phyloP scores from a whole-genome alignment of 2,113 vertebrate genomes.

The Tautogolabrus adspersus region DNA sequence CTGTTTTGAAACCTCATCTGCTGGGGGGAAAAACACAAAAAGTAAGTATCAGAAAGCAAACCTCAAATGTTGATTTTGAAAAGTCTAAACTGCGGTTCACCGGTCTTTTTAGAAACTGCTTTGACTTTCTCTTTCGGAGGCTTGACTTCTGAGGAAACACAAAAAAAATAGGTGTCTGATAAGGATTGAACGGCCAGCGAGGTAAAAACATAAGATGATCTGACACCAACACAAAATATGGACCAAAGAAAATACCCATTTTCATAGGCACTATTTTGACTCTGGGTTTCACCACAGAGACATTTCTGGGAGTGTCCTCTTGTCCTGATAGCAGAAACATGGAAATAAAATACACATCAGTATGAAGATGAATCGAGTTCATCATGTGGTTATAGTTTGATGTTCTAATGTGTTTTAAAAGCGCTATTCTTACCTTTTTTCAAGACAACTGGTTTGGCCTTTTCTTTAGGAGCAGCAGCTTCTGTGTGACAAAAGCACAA shows the following conservation, averaged over 20 bases:
- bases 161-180: not conserved
- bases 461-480: constrained; percentile 54
- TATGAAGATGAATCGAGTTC: not conserved
- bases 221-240: not conserved
- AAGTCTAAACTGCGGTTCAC: constrained; percentile 4
- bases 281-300: constrained; percentile 50
- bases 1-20: constrained; percentile 46
- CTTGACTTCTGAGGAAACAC: constrained; percentile 31
- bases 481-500: constrained; percentile 43
- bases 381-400: not conserved
- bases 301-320: constrained; percentile 43
- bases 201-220: no score
- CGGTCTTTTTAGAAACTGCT: constrained; percentile 31
- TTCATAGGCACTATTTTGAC: constrained; percentile 65
- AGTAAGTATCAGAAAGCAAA: not conserved
- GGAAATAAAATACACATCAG: not conserved
- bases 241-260: constrained; percentile 46
- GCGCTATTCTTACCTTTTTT: constrained; percentile 45
- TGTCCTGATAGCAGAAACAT: constrained; percentile 29
- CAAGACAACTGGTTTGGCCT: constrained; percentile 41
- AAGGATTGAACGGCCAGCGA: not conserved
- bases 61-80: not conserved
- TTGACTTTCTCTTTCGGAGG: constrained; percentile 36
- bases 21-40: constrained; percentile 24
- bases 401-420: not conserved